These are phyloP conservation scores for Napeogenes sylphis DNA, from an alignment of 2,888 invertebrate genomes.

Conservation along the genomic window DNA sequence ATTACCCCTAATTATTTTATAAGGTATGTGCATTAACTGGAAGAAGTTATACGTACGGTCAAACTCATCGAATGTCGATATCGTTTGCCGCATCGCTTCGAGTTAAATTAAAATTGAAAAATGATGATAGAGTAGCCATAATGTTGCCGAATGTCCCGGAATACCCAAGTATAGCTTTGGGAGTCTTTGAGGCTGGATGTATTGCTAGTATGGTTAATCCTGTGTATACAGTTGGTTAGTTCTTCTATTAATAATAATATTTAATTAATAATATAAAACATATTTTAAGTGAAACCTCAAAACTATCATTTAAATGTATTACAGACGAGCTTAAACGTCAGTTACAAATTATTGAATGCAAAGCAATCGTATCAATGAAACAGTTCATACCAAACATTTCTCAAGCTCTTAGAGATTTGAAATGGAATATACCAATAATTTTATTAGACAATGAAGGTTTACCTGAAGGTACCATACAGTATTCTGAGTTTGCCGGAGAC, in stretches of 20 bases:
- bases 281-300: too few species aligned
- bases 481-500: slow-evolving; percentile 77
- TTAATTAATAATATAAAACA: too few species aligned
- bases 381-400: slow-evolving; percentile 49
- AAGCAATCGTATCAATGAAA: slow-evolving; percentile 80
- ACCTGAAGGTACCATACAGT: slow-evolving; percentile 80
- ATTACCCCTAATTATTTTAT: slow-evolving; percentile 26
- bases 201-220: slow-evolving; percentile 85
- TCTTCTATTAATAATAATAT: background rate
- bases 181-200: slow-evolving; percentile 82
- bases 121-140: slow-evolving; percentile 82
- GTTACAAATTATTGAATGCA: slow-evolving; percentile 77
- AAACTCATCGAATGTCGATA: slow-evolving; percentile 79
- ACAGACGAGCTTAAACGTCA: slow-evolving; percentile 85
- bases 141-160: slow-evolving; percentile 88
- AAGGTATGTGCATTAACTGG: slow-evolving; percentile 87
- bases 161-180: slow-evolving; percentile 81
- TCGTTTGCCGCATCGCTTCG: slow-evolving; percentile 81
- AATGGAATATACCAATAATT: slow-evolving; percentile 73
- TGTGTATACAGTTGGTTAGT: slow-evolving; percentile 61
- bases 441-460: slow-evolving; percentile 60
- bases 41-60: slow-evolving; percentile 82
- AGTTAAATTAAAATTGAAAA: slow-evolving; percentile 79
- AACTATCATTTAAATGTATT: slow-evolving; percentile 33
- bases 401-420: slow-evolving; percentile 66